Conservation (phyloP, 2,888 invertebrate species). For the Eremobia ochroleuca region DNA sequence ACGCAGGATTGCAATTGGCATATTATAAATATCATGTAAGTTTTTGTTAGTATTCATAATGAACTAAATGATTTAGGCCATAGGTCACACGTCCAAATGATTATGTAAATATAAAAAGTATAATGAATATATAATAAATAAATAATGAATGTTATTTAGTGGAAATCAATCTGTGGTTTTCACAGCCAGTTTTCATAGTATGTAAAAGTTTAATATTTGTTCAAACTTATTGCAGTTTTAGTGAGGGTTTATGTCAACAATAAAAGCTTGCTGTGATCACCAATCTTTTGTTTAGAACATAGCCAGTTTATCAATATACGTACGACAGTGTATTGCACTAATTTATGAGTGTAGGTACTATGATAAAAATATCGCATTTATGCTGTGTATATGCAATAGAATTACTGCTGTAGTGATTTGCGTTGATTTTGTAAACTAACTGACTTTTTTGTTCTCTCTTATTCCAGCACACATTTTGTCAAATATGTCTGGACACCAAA, state of each 20-base stretch:
- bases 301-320: neutral
- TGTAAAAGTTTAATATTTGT: neutral
- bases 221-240: neutral
- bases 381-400: neutral
- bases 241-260: neutral
- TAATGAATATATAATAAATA: too few species aligned
- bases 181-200: neutral
- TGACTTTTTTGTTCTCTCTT: neutral
- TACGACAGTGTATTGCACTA: neutral
- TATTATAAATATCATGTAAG: constrained; percentile 10
- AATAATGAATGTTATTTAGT: neutral
- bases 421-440: neutral
- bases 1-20: neutral
- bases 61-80: neutral
- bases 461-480: constrained; percentile 10
- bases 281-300: neutral
- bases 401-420: too few species aligned
- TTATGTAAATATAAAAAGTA: too few species aligned
- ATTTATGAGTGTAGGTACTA: neutral
- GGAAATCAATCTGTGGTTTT: neutral
- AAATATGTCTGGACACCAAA: constrained; percentile 16
- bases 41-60: neutral
- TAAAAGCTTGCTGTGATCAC: neutral
- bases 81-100: neutral
- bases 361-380: neutral